Evolutionary conservation across 2,888 invertebrate genomes (phyloP), one percentile per base, ranked within the genome.

Genomic region (Girardia tigrina): DNA sequence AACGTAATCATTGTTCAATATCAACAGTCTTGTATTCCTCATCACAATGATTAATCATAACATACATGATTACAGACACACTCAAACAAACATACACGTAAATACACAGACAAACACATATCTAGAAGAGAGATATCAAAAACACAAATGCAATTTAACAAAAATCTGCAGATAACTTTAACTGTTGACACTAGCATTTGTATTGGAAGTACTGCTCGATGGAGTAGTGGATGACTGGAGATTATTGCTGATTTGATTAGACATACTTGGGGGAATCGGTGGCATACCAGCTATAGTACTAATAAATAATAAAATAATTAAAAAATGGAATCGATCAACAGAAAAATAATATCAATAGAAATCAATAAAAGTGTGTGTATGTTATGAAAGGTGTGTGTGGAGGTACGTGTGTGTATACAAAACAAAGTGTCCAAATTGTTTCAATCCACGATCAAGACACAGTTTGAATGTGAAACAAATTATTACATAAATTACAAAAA

Each of bases 181-280:
- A 56, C 56, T 56, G 56, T 56, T 56, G 56, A 56, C 56, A 56
- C 56, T 56, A n/a, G 56, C 56, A 56, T 56, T 56, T 56, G 56
- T 56, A 56, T 56, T 56, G 56, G 56, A 56, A 56, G 4, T 56
- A 56, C 56, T 56, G 56, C 56, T 56, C 56, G 56, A 56, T 56
- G 56, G 56, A 56, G 56, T 56, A 56, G 56, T 56, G 56, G 56
- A 56, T 56, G n/a, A 56, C 56, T 56, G 56, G 56, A 56, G 56
- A 56, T 56, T 56, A 23, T 56, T 56, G n/a, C 56, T 56, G 56
- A 56, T 56, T 56, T 56, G 56, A 56, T 56, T 56, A 56, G 56
- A 56, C 56, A 56, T 6, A 56, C n/a, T 56, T 23, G 56, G 56
- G 23, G 56, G 56, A 56, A 56, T 56, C 4, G 56, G 56, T 56